Base-by-base conservation (phyloP, 2,888 invertebrate genomes). In the Drosophila subquinaria region DNA sequence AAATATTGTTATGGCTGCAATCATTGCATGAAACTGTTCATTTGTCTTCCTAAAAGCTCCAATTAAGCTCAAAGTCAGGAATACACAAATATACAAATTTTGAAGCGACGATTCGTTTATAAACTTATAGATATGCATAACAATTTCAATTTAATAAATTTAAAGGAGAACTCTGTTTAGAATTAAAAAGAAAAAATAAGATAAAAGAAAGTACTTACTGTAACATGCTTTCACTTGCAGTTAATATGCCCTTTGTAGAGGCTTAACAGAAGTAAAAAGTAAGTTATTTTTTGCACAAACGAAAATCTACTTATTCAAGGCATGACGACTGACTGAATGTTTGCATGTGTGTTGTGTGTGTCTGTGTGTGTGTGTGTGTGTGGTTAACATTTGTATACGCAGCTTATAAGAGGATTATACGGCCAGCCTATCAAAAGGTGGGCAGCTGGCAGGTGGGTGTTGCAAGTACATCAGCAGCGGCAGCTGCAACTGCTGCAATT, bases 331-430 rank as follows among this genome's bases (percentile, higher is more conserved):
- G 52, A 23, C 69, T 53, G 23, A 30, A 35, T 59, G 36, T 4
- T n/a, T 50, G 36, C 15, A 5, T 48, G 30, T 4, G 10, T 27
- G 30, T 51, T 35, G n/a, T 45, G 11, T 42, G n/a, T 60, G n/a
- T 33, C 10, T 55, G 42, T 47, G 53, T 65, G 40, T 30, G 5
- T 33, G 5, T 45, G 23, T 52, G 30, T 51, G 38, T 42, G 20
- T 51, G 60, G 50, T 57, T 62, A 69, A 66, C 62, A 72, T 57
- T 69, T 72, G 59, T 69, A 43, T 73, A 55, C 47, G 59, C 40
- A 57, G 65, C 69, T 81, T 79, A 69, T 71, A 62, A 57, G 69
- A 38, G 82, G 67, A 79, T 69, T 78, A 73, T 52, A 33, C 23
- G 40, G n/a, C 63, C 60, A 64, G 70, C 67, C 69, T 77, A 71